Conservation (phyloP, 2,113 vertebrate genomes). For the Chauna torquata region DNA sequence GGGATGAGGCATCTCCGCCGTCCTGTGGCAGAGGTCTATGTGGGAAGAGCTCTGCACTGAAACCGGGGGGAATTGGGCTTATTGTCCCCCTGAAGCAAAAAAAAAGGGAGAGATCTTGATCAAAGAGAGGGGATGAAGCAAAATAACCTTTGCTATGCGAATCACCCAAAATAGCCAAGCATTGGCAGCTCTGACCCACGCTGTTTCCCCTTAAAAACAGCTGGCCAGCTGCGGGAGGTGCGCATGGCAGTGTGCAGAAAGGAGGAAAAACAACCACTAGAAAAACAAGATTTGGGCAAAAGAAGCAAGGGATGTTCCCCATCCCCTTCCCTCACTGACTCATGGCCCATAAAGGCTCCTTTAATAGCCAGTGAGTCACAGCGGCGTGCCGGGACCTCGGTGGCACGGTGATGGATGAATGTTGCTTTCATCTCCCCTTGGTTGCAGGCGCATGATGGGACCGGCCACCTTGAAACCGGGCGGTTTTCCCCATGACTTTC, state of each 20-base stretch:
- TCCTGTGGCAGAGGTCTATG: no score
- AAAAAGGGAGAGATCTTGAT: background rate
- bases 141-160: background rate
- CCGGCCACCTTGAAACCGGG: accelerated
- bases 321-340: background rate
- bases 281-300: constrained; percentile 28
- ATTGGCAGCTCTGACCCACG: no score
- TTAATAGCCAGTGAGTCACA: constrained; percentile 25
- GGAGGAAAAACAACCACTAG: background rate
- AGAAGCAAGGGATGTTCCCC: background rate
- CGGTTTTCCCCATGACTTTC: background rate
- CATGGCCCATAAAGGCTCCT: background rate
- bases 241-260: background rate
- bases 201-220: background rate
- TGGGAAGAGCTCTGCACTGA: background rate
- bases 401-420: background rate
- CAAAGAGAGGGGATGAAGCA: background rate
- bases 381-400: background rate
- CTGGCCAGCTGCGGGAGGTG: background rate
- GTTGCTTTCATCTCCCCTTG: background rate
- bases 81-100: no score
- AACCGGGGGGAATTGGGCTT: background rate
- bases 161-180: background rate
- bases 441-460: background rate
- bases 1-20: background rate